Conservation (phyloP, 2,113 vertebrate species). For the Anarhynchus alexandrinus region DNA sequence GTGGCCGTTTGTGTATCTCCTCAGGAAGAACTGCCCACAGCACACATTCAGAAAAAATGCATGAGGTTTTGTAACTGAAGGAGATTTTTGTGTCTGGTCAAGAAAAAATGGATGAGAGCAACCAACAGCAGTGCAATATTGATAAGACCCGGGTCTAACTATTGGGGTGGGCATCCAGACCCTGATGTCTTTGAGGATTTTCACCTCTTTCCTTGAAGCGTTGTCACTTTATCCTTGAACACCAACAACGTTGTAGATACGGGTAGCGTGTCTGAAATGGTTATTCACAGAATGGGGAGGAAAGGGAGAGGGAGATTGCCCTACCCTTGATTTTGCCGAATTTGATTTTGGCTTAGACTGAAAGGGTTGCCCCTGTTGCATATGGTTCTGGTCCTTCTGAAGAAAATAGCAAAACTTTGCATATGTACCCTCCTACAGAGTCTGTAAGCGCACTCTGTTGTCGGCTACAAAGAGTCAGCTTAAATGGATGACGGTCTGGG, state of each 20-base stretch:
- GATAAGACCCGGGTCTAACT: fast-evolving
- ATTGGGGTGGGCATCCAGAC: neutral
- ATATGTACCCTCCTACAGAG: neutral
- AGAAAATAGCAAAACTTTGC: neutral
- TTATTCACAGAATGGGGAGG: neutral
- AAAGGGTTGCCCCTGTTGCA: neutral
- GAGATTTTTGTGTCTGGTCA: neutral
- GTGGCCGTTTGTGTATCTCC: neutral
- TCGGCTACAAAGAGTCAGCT: neutral
- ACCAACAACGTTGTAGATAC: neutral
- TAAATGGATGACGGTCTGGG: neutral
- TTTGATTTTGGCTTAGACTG: neutral
- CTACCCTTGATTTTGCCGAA: neutral
- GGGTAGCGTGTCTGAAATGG: neutral
- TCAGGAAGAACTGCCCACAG: neutral
- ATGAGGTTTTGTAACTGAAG: neutral
- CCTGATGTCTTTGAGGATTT: neutral
- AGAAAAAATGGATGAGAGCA: neutral
- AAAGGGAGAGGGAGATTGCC: neutral
- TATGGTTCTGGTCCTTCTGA: neutral
- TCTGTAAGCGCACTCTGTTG: neutral
- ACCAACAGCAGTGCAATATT: neutral
- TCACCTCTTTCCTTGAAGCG: neutral
- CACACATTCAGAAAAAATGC: neutral
- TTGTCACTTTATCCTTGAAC: neutral